A percentile compares a stretch with the other conserved stretches of the same genome.
Evolutionary conservation across 1,140 invertebrate genomes (phyloP).

Genomic region (Bicyclus anynana): DNA sequence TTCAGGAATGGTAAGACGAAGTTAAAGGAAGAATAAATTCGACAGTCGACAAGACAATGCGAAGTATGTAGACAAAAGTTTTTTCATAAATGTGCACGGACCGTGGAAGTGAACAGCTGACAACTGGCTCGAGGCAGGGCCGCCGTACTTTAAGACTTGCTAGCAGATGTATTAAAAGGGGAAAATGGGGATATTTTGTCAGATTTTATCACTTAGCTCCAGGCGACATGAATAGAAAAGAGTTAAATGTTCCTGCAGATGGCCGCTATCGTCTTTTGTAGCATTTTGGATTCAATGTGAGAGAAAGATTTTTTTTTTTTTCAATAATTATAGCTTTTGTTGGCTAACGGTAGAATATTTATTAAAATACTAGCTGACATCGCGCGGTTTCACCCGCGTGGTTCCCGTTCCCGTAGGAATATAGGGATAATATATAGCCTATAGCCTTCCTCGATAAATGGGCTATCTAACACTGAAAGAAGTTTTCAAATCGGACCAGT

Average conservation of each 20-base stretch:
- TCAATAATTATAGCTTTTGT: no score
- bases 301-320: no score
- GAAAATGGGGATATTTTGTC: slow-evolving; percentile 63
- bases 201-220: slow-evolving; percentile 59
- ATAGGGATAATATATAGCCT: no score
- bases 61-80: slow-evolving; percentile 68
- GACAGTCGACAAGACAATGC: slow-evolving; percentile 57
- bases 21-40: slow-evolving; percentile 53
- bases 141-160: slow-evolving; percentile 48
- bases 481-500: no score
- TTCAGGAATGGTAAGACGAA: slow-evolving; percentile 34
- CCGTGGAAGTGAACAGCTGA: slow-evolving; percentile 55
- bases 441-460: no score
- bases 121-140: slow-evolving; percentile 50
- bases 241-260: slow-evolving; percentile 41
- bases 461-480: no score
- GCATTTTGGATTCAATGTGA: slow-evolving; percentile 27
- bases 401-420: no score
- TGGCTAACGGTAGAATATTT: no score
- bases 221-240: slow-evolving; percentile 56
- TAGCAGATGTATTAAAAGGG: slow-evolving; percentile 70
- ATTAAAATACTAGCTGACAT: no score
- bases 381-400: no score
- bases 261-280: slow-evolving; percentile 29
- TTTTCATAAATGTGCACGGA: slow-evolving; percentile 71